Base-by-base conservation (phyloP, 2,797 vertebrate genomes). In the Scomberomorus guttatus region DNA sequence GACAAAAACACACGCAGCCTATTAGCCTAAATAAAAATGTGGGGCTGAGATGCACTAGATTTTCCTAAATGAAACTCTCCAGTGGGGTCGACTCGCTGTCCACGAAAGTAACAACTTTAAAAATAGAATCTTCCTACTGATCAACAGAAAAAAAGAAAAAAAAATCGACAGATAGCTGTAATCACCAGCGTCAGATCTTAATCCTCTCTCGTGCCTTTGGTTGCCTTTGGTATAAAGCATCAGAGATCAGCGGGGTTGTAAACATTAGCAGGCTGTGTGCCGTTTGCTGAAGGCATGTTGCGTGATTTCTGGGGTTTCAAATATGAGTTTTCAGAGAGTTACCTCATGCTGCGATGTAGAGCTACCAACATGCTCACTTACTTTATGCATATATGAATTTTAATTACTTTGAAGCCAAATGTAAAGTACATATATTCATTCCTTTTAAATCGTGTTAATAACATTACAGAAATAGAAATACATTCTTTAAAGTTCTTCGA, bases 181-280 rank as follows among this genome's bases (percentile, higher is more conserved):
- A 82, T 71, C 15, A 15, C 4, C 77, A 22, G 54, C 55, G 6
- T 85, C 77, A 70, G 80, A 82, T 52, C 77, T 62, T 32, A 1
- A 11, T 54, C 60, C 50, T 56, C 56, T 56, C 22, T 13, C 12
- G 8, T 64, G 42, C 63, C 44, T 77, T 58, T 72, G 52, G 27
- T 80, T 85, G 84, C 46, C 58, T 88, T 77, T 68, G 52, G 72
- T 79, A 22, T 20, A 7, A 44, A 52, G 80, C 78, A 44, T 66
- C 77, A 71, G 55, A 76, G 83, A 65, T 51, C 63, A 80, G 65
- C 10, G 18, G 61, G 25, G 67, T 48, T 72, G 85, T 88, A 90
- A 92, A 92, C 86, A 90, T 72, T 62, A 54, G 74, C 88, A 72
- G 81, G 82, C 88, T 88, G 84, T 18, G 85, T 25, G 72, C 55